phyloP scores from a whole-genome alignment of 53 echinoderm and acorn worm genomes.

The Echinometra lucunter region DNA sequence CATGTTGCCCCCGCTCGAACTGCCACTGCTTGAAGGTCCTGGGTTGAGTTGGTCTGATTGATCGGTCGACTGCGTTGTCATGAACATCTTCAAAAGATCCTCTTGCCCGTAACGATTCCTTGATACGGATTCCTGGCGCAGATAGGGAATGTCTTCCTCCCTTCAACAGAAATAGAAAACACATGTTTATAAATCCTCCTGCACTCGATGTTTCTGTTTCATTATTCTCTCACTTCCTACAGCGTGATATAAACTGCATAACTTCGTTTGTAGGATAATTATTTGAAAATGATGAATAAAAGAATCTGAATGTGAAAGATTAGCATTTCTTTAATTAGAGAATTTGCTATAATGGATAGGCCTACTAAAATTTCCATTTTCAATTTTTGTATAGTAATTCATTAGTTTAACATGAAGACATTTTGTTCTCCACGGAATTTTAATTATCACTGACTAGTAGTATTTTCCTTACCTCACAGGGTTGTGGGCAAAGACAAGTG shows the following conservation, averaged over 20 bases:
- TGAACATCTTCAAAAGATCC: slow-evolving; percentile 87
- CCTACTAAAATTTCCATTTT: no score
- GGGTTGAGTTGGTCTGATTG: slow-evolving; percentile 63
- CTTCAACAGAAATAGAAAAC: slow-evolving; percentile 50
- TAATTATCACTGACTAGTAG: background rate
- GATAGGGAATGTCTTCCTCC: slow-evolving; percentile 85
- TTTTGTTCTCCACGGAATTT: no score
- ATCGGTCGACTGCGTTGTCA: slow-evolving; percentile 63
- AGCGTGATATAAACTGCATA: no score
- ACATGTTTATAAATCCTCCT: background rate
- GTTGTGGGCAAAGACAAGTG: slow-evolving; percentile 86
- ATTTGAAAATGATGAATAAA: no score
- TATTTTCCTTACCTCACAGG: slow-evolving; percentile 83
- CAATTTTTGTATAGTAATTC: no score
- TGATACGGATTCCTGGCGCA: slow-evolving; percentile 85
- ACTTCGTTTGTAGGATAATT: no score
- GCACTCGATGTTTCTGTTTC: no score
- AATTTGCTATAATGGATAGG: no score
- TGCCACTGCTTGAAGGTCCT: slow-evolving; percentile 55
- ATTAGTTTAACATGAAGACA: no score
- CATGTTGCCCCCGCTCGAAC: slow-evolving; percentile 24
- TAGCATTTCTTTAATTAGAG: no score
- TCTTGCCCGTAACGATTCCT: slow-evolving; percentile 92
- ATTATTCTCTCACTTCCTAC: no score
- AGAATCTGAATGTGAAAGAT: no score